Percentiles rank a stretch among this genome's conserved stretches.
These are phyloP conservation scores for Ptychoptera albimana DNA, from an alignment of 2,888 invertebrate species.

Conservation along the genomic window DNA sequence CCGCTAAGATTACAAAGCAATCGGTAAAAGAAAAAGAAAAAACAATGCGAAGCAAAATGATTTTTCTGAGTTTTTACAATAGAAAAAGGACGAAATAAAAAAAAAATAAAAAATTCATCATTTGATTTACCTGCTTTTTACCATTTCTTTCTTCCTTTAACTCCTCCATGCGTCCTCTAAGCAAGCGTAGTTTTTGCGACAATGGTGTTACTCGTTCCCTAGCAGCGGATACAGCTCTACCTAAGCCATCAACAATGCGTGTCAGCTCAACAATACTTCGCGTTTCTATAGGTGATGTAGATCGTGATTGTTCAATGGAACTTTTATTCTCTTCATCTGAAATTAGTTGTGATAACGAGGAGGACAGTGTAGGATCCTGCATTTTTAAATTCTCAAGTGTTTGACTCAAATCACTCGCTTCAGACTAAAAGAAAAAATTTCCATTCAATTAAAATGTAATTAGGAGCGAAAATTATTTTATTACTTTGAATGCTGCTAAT, in stretches of 20 bases:
- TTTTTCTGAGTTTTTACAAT: no score
- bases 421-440: constrained; percentile 34
- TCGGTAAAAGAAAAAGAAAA: no score
- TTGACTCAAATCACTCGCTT: constrained; percentile 56
- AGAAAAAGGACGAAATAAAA: no score
- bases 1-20: no score
- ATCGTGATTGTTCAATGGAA: constrained; percentile 5
- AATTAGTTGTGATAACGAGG: constrained; percentile 26
- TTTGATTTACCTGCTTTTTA: constrained; percentile 12
- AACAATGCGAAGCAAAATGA: no score
- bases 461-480: background rate
- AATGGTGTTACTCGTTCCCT: constrained; percentile 12
- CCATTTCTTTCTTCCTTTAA: constrained; percentile 13
- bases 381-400: constrained; percentile 58
- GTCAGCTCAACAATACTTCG: constrained; percentile 12
- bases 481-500: constrained; percentile 49
- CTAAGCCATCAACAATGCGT: constrained; percentile 13
- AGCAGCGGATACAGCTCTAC: constrained; percentile 10
- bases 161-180: constrained; percentile 12
- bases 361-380: constrained; percentile 36
- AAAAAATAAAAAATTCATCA: no score
- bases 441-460: background rate
- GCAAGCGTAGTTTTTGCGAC: constrained; percentile 11
- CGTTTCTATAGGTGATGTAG: constrained; percentile 10
- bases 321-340: constrained; percentile 7